Evolutionary conservation across 2,113 vertebrate genomes (phyloP).

Genomic region (Epinephelus moara): DNA sequence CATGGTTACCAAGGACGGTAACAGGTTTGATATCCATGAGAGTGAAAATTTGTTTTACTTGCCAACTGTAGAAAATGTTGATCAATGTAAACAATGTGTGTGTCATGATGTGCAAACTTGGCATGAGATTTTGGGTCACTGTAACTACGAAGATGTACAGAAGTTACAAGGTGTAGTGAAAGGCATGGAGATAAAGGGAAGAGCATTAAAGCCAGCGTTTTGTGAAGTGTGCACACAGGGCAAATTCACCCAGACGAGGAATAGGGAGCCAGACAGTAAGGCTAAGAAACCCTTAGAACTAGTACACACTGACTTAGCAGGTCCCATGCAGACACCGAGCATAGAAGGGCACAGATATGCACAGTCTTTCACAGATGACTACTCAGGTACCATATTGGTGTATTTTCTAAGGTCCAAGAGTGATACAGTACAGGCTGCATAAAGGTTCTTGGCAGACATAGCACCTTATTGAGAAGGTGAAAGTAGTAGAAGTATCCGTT

Average conservation of each 20-base stretch:
- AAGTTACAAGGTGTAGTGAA: background rate
- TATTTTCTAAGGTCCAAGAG: conserved; percentile 24
- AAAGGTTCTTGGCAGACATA: conserved; percentile 5
- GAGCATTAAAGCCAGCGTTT: background rate
- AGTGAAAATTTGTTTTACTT: background rate
- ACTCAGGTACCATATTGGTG: background rate
- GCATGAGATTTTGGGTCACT: conserved; percentile 21
- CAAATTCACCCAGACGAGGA: conserved; percentile 2
- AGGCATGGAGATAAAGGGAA: background rate
- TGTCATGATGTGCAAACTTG: background rate
- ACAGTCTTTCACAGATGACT: conserved; percentile 17
- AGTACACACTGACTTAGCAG: conserved; percentile 7
- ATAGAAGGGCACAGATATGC: conserved; percentile 5
- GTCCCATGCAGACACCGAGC: background rate
- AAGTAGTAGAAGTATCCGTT: background rate
- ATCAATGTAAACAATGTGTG: background rate
- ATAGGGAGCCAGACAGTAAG: background rate
- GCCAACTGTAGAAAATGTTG: conserved; percentile 1
- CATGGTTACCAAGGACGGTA: background rate
- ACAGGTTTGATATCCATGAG: background rate
- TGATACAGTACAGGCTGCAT: background rate
- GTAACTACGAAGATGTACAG: conserved; percentile 4
- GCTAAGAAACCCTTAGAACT: background rate
- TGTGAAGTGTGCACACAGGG: background rate
- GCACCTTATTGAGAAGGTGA: conserved; percentile 3